Evolutionary conservation across 2,797 vertebrate genomes (phyloP), one percentile per base, ranked within the genome.

Genomic region (Tokudaia tokunoshimensis): DNA sequence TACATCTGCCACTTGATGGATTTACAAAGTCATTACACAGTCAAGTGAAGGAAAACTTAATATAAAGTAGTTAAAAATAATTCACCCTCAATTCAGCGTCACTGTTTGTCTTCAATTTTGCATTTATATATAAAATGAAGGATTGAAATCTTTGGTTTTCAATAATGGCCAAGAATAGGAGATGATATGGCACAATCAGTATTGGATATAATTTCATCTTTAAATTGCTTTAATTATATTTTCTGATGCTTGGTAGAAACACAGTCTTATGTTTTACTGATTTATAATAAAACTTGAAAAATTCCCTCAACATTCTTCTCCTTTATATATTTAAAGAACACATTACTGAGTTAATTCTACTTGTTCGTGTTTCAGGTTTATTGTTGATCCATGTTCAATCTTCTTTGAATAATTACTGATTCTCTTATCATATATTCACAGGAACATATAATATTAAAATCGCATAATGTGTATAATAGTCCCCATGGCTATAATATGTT

Each of bases 31-130:
- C 29, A 12, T 50, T 92, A 15, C 67, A 93, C 15, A 93, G 20
- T 74, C 70, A 91, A 92, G 89, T 83, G 41, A 83, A 94, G 92
- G 31, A 94, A 93, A 94, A 87, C 67, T 22, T 94, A 91, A 92
- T 44, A 74, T 55, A 34, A 95, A 82, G 4, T 59, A 57, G 9
- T 55, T 95, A 91, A 95, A 95, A 94, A 37, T 86, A 75, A 0
- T 70, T 13, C 80, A 91, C 74, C 91, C 55, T 92, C 67, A 91
- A 31, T 72, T 93, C 26, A 61, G 0, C 65, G 17, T 31, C 82
- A 59, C 29, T 59, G 15, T 83, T 79, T 52, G 11, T 67, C 50
- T 96, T 92, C n/a, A 80, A 17, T 88, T 86, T 92, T 92, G 22
- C 63, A 37, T 26, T 75, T 81, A 12, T 88, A 31, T 19, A 75